Evolutionary conservation across 1,140 invertebrate genomes (phyloP).

Genomic region (Lordiphosa mommai): DNA sequence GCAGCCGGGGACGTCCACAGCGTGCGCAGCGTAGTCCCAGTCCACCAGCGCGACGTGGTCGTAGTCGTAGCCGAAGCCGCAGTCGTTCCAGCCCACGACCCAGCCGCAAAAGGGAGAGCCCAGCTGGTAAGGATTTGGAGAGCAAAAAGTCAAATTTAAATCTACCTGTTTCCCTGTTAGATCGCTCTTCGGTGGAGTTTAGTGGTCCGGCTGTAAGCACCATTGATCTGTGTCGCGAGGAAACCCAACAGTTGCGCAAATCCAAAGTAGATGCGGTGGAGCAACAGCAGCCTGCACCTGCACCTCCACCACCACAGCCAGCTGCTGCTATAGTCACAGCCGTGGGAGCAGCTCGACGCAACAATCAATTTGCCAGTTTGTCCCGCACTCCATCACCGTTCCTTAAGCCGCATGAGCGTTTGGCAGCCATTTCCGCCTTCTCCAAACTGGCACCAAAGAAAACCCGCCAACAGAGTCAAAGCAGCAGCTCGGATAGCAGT

Average conservation of each 20-base stretch:
- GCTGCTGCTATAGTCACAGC: conserved; percentile 18
- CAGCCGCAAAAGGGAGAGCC: conserved; percentile 40
- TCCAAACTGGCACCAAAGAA: conserved; percentile 79
- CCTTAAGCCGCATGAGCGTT: conserved; percentile 86
- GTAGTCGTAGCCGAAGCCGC: conserved; percentile 35
- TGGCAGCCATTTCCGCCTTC: conserved; percentile 47
- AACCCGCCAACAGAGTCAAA: conserved; percentile 76
- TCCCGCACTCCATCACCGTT: conserved; percentile 90
- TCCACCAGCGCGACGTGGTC: conserved; percentile 29
- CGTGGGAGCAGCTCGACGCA: conserved; percentile 16
- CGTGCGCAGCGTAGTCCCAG: conserved; percentile 41
- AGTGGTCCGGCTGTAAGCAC: conserved; percentile 64
- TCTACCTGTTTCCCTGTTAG: conserved; percentile 24
- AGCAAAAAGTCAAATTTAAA: background rate
- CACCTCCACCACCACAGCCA: conserved; percentile 22
- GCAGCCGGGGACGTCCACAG: conserved; percentile 12
- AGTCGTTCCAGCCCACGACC: conserved; percentile 54
- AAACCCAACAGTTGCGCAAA: conserved; percentile 72
- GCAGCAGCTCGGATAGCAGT: conserved; percentile 79
- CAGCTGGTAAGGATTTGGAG: conserved; percentile 16
- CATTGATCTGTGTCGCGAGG: conserved; percentile 79
- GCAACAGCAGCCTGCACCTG: background rate
- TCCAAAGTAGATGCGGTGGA: conserved; percentile 39
- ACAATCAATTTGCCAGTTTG: conserved; percentile 81
- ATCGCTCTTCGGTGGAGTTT: conserved; percentile 64